phyloP scores from a whole-genome alignment of 1,140 invertebrate genomes.

The Paramacrobiotus metropolitanus region DNA sequence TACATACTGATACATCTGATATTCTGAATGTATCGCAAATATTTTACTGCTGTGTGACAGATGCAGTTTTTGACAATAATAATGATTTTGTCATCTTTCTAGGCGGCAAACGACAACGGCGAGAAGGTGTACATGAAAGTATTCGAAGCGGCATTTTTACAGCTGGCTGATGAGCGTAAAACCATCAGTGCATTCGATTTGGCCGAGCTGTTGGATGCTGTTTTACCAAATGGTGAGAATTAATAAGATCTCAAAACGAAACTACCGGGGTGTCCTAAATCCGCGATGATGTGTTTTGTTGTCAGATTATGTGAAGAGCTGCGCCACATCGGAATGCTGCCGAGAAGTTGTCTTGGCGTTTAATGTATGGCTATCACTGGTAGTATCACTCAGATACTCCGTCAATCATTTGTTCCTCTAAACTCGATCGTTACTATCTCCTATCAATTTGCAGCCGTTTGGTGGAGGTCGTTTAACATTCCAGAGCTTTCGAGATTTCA shows the following conservation, averaged over 20 bases:
- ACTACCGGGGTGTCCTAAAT: background rate
- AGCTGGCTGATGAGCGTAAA: constrained; percentile 57
- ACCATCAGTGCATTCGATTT: constrained; percentile 74
- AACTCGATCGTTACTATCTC: constrained; percentile 1
- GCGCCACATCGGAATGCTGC: constrained; percentile 70
- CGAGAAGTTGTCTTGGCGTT: constrained; percentile 54
- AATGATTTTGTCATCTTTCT: background rate
- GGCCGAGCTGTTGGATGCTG: constrained; percentile 67
- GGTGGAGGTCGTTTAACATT: constrained; percentile 56
- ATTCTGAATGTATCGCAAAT: too few relatives aligned
- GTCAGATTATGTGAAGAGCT: constrained; percentile 71
- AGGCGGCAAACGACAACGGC: constrained; percentile 4
- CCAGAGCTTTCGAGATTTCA: constrained; percentile 65
- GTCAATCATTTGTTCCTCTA: background rate
- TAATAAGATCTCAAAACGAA: background rate
- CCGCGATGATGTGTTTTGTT: constrained; percentile 10
- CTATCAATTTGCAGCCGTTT: constrained; percentile 32
- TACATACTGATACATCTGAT: too few relatives aligned
- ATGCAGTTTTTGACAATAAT: too few relatives aligned
- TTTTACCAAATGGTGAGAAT: constrained; percentile 52
- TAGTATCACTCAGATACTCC: background rate
- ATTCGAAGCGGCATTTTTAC: constrained; percentile 61
- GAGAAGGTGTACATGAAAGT: constrained; percentile 19
- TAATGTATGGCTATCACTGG: constrained; percentile 9
- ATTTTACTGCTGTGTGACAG: too few relatives aligned